Evolutionary conservation across 2,797 vertebrate species (phyloP), one percentile per base, ranked within the genome.

Genomic region (Mastacembelus armatus): DNA sequence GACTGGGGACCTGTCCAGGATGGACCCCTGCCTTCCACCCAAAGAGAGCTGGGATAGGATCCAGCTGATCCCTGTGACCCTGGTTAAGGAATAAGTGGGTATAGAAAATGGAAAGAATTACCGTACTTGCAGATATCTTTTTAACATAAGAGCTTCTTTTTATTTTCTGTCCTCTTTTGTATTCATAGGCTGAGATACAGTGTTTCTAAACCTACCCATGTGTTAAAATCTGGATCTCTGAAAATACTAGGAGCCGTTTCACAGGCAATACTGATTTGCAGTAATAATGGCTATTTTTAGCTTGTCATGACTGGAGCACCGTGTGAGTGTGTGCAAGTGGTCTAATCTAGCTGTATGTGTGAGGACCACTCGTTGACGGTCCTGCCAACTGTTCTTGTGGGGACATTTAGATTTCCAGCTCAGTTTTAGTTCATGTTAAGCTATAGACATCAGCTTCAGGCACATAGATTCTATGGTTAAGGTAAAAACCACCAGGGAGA

Each of bases 201-300:
- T 48, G 33, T 70, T 54, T 74, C 66, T 70, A 62, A 77, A 51
- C 30, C 44, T 32, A 36, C 26, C 66, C 19, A 26, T 47, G 56
- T 38, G 5, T 80, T 58, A 52, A 73, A 77, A 74, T 84, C 66
- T 74, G 49, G 26, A 66, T 80, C 55, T 63, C 67, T 54, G 74
- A 76, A 58, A 29, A 68, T 45, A 49, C 83, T 77, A 75, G 75
- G 80, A 81, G 78, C 75, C 2, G 59, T 71, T 85, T 84, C 69
- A 74, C 77, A 72, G 86, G 71, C 69, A 57, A 84, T 73, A 81
- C 80, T 78, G 80, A 89, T 88, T 89, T 67, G 30, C 85, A 73
- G 81, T 81, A 90, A 89, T 88, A 85, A 69, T 4, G 24, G 79
- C 85, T 92, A 92, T 92, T 91, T 92, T 89, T 91, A 92, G 88